Evolutionary conservation across 2,113 vertebrate genomes (phyloP).

Genomic region (Bungarus multicinctus): DNA sequence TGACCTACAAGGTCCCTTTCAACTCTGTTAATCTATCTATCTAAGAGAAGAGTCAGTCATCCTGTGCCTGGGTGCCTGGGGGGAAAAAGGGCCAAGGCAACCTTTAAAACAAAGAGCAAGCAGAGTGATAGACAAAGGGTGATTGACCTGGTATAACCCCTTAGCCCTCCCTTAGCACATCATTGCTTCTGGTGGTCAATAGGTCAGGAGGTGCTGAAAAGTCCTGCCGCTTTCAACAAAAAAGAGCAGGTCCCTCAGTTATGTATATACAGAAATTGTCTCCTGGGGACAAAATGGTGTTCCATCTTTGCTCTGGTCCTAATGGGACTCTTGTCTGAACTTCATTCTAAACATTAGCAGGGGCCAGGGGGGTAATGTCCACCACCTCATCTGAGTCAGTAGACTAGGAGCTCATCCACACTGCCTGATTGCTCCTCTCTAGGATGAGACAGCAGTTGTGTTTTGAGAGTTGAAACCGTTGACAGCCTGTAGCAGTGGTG

Average conservation of each 20-base stretch:
- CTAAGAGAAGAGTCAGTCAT: neutral
- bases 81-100: neutral
- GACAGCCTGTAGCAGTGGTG: neutral
- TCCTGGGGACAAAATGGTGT: neutral
- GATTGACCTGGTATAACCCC: neutral
- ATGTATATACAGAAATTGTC: neutral
- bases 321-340: neutral
- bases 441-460: neutral
- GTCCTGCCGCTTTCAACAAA: neutral
- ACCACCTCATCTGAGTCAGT: neutral
- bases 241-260: neutral
- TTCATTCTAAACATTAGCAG: neutral
- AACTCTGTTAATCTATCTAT: too few species aligned
- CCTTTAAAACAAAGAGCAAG: neutral
- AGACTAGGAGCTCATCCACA: neutral
- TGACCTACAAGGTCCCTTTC: too few species aligned
- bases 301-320: neutral
- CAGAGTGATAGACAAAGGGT: neutral
- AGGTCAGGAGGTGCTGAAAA: neutral
- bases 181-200: neutral
- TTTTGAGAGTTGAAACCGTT: neutral
- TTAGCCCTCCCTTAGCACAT: neutral
- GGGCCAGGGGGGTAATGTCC: neutral
- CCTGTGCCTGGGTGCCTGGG: neutral
- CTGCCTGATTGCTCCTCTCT: neutral